A percentile compares a stretch with the other conserved stretches of the same genome.
Evolutionary conservation across 2,113 vertebrate genomes (phyloP).

Genomic region (Pterocles gutturalis): DNA sequence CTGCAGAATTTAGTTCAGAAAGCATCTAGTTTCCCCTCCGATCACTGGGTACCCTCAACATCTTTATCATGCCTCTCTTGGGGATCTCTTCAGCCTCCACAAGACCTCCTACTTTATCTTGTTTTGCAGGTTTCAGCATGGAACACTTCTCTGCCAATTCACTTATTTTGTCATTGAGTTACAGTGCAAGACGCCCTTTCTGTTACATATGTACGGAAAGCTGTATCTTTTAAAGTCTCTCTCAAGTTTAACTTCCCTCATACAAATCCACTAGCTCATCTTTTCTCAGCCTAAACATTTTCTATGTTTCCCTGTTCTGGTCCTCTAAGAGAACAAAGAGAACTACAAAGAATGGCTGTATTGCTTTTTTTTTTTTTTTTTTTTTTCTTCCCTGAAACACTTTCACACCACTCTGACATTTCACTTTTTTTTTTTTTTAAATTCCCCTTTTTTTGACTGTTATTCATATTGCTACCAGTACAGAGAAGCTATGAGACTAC

Average conservation of each 20-base stretch:
- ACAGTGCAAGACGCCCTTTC: background rate
- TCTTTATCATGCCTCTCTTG: background rate
- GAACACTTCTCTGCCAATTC: background rate
- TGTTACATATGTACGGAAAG: background rate
- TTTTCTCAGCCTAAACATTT: background rate
- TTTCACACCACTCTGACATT: background rate
- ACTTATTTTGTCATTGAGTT: background rate
- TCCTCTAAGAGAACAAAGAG: background rate
- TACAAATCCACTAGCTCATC: background rate
- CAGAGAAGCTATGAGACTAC: fast-evolving
- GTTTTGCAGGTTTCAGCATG: background rate
- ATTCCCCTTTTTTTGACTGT: background rate
- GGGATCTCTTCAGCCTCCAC: background rate
- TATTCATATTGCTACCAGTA: background rate
- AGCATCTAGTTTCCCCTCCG: background rate
- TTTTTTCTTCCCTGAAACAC: background rate
- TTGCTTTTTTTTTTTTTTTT: background rate
- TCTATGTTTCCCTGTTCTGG: background rate
- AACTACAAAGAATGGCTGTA: background rate
- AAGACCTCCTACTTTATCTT: background rate
- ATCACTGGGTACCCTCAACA: background rate
- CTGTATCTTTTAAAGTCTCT: background rate
- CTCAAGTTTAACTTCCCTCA: background rate
- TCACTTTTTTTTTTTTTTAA: background rate
- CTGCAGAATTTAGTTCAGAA: constrained; percentile 1